These are phyloP conservation scores for Cecidostiba fungosa DNA, from an alignment of 2,888 invertebrate species.

Conservation along the genomic window DNA sequence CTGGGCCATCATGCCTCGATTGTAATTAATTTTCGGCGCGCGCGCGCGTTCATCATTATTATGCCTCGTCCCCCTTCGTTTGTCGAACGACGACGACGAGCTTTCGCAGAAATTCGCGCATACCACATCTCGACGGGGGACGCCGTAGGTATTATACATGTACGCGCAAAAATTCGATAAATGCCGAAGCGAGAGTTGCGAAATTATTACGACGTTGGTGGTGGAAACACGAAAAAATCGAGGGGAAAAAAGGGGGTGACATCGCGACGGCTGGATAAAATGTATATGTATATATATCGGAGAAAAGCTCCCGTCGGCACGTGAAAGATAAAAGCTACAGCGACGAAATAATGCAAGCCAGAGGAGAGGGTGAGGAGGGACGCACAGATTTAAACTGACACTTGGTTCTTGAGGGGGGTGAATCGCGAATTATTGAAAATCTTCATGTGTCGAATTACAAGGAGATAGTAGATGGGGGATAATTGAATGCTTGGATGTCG, in stretches of 20 bases:
- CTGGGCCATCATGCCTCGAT: slow-evolving; percentile 48
- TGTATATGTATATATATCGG: too few species aligned
- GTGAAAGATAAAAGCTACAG: slow-evolving; percentile 24
- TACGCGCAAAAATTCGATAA: slow-evolving; percentile 43
- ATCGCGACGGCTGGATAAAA: background rate
- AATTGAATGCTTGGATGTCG: slow-evolving; percentile 24
- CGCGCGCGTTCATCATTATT: slow-evolving; percentile 42
- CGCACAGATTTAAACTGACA: slow-evolving; percentile 54
- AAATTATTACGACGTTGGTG: slow-evolving; percentile 31
- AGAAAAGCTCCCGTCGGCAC: background rate
- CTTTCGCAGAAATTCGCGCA: background rate
- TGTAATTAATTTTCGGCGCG: slow-evolving; percentile 62
- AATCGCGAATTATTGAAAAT: slow-evolving; percentile 59
- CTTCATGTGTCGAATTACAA: slow-evolving; percentile 59
- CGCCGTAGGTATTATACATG: background rate
- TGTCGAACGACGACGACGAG: slow-evolving; percentile 9
- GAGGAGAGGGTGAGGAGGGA: background rate
- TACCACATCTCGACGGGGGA: background rate
- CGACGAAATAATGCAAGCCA: slow-evolving; percentile 44
- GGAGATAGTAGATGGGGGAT: background rate
- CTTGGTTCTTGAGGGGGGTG: slow-evolving; percentile 12
- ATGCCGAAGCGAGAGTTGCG: slow-evolving; percentile 17
- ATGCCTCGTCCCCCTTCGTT: slow-evolving; percentile 18
- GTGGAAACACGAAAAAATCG: background rate
- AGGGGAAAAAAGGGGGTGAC: background rate